Conservation (phyloP, 1,140 invertebrate species). For the Hesperophylax magnus region DNA sequence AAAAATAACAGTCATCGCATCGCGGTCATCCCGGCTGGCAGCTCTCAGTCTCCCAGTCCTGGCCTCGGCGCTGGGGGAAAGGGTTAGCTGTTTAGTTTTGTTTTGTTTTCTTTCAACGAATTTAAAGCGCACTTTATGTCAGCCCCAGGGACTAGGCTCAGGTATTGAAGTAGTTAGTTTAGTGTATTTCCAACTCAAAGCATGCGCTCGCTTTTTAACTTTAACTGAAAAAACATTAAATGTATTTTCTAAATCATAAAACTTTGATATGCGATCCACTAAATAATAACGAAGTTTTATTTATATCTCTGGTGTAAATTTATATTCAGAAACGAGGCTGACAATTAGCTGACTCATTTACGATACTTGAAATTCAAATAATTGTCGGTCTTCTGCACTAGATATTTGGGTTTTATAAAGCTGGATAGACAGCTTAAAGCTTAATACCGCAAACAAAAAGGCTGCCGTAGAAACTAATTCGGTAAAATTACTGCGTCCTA, state of each 20-base stretch:
- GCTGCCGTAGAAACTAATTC: too few relatives aligned
- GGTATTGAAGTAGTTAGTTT: too few relatives aligned
- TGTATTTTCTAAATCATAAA: neutral
- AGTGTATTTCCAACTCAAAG: too few relatives aligned
- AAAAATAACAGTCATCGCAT: constrained; percentile 35
- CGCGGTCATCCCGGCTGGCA: too few relatives aligned
- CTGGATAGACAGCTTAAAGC: too few relatives aligned
- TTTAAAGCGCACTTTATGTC: constrained; percentile 19
- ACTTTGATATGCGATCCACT: neutral
- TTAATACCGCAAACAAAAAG: too few relatives aligned
- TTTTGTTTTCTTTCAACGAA: constrained; percentile 35
- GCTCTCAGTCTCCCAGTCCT: neutral
- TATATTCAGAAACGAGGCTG: too few relatives aligned
- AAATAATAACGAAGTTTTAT: neutral
- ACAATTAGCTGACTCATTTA: too few relatives aligned
- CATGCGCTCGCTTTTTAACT: neutral
- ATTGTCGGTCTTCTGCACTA: too few relatives aligned
- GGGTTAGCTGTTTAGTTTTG: neutral
- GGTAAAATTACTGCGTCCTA: too few relatives aligned
- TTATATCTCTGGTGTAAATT: neutral
- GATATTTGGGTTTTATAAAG: too few relatives aligned
- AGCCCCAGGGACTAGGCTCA: neutral
- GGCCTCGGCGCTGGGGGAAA: neutral
- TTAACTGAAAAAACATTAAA: constrained; percentile 6
- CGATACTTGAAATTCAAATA: too few relatives aligned